These are phyloP conservation scores for Drymodes brunneopygia DNA, from an alignment of 2,113 vertebrate species.

Conservation along the genomic window DNA sequence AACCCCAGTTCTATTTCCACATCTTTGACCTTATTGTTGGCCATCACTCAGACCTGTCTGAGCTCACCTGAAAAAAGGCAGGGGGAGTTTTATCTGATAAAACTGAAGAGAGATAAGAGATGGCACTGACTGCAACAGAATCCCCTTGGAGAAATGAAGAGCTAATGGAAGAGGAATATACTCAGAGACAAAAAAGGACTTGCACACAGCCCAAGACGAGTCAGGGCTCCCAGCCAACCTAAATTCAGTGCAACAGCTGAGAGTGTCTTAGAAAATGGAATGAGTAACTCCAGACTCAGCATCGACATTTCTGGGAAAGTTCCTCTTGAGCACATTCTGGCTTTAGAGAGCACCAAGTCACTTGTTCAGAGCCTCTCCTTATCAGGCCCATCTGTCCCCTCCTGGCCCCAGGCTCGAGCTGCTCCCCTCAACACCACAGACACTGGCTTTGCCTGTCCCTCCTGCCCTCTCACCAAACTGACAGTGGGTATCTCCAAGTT, in stretches of 20 bases:
- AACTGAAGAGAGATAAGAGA: background rate
- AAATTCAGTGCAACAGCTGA: background rate
- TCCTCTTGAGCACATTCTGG: background rate
- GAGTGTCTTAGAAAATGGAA: background rate
- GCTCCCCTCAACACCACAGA: background rate
- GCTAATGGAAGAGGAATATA: background rate
- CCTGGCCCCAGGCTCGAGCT: background rate
- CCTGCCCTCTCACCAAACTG: background rate
- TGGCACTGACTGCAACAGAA: background rate
- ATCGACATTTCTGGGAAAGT: background rate
- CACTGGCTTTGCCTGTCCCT: background rate
- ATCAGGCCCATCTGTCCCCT: background rate
- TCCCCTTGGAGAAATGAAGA: background rate
- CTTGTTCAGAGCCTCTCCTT: background rate
- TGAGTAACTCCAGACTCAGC: background rate
- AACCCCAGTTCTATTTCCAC: background rate
- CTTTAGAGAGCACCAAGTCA: background rate
- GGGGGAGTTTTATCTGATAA: background rate
- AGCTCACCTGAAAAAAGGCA: background rate
- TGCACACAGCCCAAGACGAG: background rate
- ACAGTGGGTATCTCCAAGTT: background rate
- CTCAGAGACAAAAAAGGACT: background rate
- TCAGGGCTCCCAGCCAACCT: background rate
- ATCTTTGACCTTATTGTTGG: background rate
- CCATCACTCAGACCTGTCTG: background rate